These are phyloP conservation scores for Paracanthobrama guichenoti DNA, from an alignment of 2,113 vertebrate genomes.

Conservation along the genomic window DNA sequence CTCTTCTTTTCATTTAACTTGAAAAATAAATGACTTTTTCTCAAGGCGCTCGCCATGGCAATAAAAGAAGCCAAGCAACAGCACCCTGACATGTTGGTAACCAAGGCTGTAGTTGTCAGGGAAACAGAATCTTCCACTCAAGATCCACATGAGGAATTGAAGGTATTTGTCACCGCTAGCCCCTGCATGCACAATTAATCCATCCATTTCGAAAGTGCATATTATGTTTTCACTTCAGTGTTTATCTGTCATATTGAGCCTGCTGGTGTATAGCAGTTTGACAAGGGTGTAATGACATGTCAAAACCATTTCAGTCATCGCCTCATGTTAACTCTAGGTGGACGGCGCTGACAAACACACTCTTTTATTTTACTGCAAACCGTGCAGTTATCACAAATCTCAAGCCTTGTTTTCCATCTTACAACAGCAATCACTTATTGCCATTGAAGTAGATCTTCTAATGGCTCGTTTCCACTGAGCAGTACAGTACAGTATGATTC, in stretches of 20 bases:
- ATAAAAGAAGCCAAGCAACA: constrained; percentile 98
- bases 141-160: constrained; percentile 83
- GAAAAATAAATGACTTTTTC: constrained; percentile 37
- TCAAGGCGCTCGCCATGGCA: constrained; percentile 93
- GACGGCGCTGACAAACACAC: not conserved
- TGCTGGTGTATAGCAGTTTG: constrained; percentile 15
- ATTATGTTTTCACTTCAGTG: constrained; percentile 22
- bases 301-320: constrained; percentile 27
- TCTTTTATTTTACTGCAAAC: not conserved
- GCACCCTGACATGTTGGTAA: constrained; percentile 99
- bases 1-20: constrained; percentile 5
- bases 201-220: constrained; percentile 22
- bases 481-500: no score
- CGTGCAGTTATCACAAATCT: not conserved
- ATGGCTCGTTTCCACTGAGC: not conserved
- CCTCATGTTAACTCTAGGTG: not conserved
- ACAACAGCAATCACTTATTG: not conserved
- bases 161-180: constrained; percentile 76
- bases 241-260: constrained; percentile 39
- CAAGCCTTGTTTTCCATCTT: not conserved
- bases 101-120: constrained; percentile 98
- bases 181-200: constrained; percentile 29
- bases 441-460: not conserved
- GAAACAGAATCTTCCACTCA: constrained; percentile 95
- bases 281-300: constrained; percentile 39